Base-by-base conservation (phyloP, 2,113 vertebrate species). In the Chionis minor region DNA sequence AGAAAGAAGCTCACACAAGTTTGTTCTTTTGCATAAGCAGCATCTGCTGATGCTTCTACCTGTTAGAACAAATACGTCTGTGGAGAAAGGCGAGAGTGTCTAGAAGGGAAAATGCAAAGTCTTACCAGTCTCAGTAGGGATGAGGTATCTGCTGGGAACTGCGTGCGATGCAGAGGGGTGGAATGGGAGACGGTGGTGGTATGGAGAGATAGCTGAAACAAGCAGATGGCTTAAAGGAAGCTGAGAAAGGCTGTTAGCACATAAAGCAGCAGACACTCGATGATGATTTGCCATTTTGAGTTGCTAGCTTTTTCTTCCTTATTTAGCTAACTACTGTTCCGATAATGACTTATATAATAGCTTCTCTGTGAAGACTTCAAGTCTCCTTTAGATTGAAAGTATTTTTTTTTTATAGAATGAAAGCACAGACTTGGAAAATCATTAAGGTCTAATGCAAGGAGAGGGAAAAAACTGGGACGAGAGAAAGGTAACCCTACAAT, bases 161-260 rank as follows among this genome's bases (percentile, higher is more conserved):
- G 40, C 72, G 44, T 89, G 81, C 89, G 66, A 62, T 79, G 78
- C 61, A 90, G 65, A 81, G 51, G n/a, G 38, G 10, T 85, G 56
- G 32, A 69, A 54, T 66, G 62, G 80, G 73, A 92, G 73, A 87
- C 45, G 73, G 49, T 92, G 81, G 40, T 93, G 73, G 49, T 79
- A 69, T 45, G 45, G 73, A 75, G 80, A 95, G 91, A 83, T 72
- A 96, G 87, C 84, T 96, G 96, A 94, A 96, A 97, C 87, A 96
- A 96, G 78, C 96, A 97, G 96, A 94, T 97, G 94, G 94, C 70
- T 84, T 91, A 55, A 81, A 91, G 89, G 84, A 97, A 96, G 74
- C 96, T 97, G 96, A 94, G 96, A 95, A 96, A 82, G 54, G 45
- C 91, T 95, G 84, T 92, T 91, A 89, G 89, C 81, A 94, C 78